These are phyloP conservation scores for Leuciscus waleckii DNA, from an alignment of 2,797 vertebrate species.

Conservation along the genomic window DNA sequence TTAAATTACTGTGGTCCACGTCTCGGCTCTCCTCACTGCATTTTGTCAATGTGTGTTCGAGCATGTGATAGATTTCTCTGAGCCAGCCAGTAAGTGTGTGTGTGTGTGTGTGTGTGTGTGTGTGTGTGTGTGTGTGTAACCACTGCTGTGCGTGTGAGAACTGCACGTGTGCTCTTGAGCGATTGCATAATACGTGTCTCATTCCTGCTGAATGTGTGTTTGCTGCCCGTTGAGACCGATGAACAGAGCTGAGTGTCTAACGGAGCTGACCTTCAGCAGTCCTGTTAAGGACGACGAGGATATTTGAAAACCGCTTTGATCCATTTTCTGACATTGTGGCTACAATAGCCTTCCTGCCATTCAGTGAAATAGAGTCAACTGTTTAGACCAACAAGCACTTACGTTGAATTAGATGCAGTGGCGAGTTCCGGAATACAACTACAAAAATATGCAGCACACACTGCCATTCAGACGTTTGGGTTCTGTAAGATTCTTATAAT, in stretches of 20 bases:
- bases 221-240: neutral
- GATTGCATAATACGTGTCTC: neutral
- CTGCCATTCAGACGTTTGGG: neutral
- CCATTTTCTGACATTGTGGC: neutral
- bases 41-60: neutral
- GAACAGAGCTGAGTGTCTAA: neutral
- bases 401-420: neutral
- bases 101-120: neutral
- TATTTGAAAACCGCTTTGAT: neutral
- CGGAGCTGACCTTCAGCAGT: slow-evolving; percentile 3
- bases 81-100: neutral
- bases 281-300: neutral
- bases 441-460: neutral
- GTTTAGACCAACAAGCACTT: neutral
- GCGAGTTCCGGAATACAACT: neutral
- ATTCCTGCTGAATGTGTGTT: neutral
- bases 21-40: neutral
- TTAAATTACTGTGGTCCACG: slow-evolving; percentile 44
- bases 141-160: neutral
- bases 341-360: neutral
- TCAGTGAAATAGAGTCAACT: neutral
- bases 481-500: neutral
- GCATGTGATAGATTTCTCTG: neutral
- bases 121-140: neutral
- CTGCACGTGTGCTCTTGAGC: neutral